These are phyloP conservation scores for Lethenteron camtschaticum DNA, from an alignment of 2,113 vertebrate genomes.

Conservation along the genomic window DNA sequence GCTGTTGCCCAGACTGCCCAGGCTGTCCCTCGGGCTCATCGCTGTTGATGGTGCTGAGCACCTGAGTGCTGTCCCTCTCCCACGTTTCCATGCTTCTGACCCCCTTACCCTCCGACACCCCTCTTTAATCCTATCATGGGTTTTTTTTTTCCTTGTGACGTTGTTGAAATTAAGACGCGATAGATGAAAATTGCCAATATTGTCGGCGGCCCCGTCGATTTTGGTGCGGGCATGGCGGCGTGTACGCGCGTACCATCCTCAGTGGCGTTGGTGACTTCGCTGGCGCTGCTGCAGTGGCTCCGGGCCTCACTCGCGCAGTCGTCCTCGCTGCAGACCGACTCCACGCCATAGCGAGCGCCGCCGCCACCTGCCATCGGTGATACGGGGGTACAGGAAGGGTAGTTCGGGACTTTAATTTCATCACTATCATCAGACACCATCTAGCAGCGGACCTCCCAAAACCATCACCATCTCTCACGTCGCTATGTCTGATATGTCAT, in stretches of 20 bases:
- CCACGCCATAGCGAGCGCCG: constrained; percentile 10
- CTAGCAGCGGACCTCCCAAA: too few relatives aligned
- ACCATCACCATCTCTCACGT: too few relatives aligned
- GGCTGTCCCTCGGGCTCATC: too few relatives aligned
- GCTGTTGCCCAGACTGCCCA: too few relatives aligned
- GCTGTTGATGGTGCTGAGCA: too few relatives aligned
- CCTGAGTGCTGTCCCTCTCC: neutral
- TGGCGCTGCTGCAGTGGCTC: constrained; percentile 61
- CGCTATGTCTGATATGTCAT: too few relatives aligned
- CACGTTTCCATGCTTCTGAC: neutral
- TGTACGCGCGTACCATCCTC: constrained; percentile 44
- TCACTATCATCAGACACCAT: too few relatives aligned
- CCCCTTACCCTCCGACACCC: neutral
- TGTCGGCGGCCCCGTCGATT: neutral
- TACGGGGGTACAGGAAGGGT: too few relatives aligned
- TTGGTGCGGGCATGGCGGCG: neutral
- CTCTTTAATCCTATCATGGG: neutral
- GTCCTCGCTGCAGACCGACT: constrained; percentile 57
- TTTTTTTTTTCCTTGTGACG: neutral
- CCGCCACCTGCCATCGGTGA: too few relatives aligned
- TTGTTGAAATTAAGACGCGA: neutral
- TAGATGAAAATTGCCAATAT: neutral
- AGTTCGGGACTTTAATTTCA: too few relatives aligned
- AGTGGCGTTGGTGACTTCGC: constrained; percentile 37
- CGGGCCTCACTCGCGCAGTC: constrained; percentile 52